These are phyloP conservation scores for Diadema setosum DNA, from an alignment of 35 echinoderm and acorn worm genomes.

Conservation along the genomic window DNA sequence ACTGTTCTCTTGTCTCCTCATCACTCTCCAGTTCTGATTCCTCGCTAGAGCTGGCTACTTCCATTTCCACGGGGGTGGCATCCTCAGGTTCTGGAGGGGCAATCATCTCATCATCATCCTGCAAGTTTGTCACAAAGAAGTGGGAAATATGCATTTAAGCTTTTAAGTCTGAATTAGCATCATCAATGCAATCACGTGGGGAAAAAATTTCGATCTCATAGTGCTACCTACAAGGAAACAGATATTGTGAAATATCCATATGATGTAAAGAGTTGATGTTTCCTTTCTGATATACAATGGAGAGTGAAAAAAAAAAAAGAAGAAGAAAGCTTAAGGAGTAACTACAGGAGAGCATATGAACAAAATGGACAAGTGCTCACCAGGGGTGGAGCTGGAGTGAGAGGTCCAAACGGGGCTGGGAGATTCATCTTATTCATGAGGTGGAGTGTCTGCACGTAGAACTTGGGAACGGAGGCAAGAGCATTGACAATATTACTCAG, in stretches of 20 bases:
- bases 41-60: slow-evolving; percentile 86
- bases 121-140: too few species aligned
- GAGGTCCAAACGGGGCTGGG: slow-evolving; percentile 77
- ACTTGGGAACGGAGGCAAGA: slow-evolving; percentile 68
- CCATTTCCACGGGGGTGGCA: slow-evolving; percentile 51
- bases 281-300: too few species aligned
- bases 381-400: slow-evolving; percentile 77
- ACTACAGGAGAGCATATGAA: too few species aligned
- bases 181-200: too few species aligned
- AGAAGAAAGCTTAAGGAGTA: too few species aligned
- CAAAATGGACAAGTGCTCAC: slow-evolving; percentile 28
- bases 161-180: too few species aligned
- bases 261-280: too few species aligned
- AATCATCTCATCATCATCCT: slow-evolving; percentile 7
- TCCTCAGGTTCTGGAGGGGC: slow-evolving; percentile 40
- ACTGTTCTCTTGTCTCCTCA: slow-evolving; percentile 68
- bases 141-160: too few species aligned
- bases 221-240: too few species aligned
- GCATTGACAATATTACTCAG: slow-evolving; percentile 90
- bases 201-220: too few species aligned
- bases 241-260: too few species aligned
- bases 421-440: slow-evolving; percentile 99
- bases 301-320: too few species aligned
- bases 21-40: slow-evolving; percentile 96
- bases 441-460: slow-evolving; percentile 87